A percentile compares a stretch with the other conserved stretches of the same genome.
Evolutionary conservation across 2,888 invertebrate genomes (phyloP).

Genomic region (Dasypolia templi): DNA sequence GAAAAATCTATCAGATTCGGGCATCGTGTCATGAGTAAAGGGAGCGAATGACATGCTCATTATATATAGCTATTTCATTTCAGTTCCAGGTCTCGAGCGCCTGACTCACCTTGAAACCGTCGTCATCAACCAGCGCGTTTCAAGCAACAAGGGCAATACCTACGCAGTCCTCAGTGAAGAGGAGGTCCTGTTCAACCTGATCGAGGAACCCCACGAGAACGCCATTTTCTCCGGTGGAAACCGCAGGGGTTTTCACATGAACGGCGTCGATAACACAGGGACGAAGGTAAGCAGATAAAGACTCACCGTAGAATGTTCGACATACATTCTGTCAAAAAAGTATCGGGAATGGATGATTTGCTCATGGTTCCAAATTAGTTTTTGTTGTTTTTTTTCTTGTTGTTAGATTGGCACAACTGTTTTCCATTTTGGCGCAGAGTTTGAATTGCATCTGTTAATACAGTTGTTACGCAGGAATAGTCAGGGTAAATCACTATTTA

Average conservation of each 20-base stretch:
- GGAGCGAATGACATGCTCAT: too few species aligned
- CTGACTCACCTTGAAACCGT: constrained; percentile 16
- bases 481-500: too few species aligned
- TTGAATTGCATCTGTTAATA: too few species aligned
- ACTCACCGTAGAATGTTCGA: not conserved
- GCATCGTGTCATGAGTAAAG: not conserved
- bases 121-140: constrained; percentile 32
- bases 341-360: too few species aligned
- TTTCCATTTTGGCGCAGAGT: too few species aligned
- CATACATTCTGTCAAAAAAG: too few species aligned
- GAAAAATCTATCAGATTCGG: not conserved
- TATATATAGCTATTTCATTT: not conserved
- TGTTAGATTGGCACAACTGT: too few species aligned
- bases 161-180: constrained; percentile 19
- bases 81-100: constrained; percentile 34
- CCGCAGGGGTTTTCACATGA: constrained; percentile 32
- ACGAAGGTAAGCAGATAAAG: constrained; percentile 8
- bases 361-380: too few species aligned
- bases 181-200: constrained; percentile 23
- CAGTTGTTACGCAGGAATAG: too few species aligned
- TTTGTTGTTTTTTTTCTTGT: too few species aligned
- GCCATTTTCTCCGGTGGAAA: constrained; percentile 28
- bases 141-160: constrained; percentile 27
- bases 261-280: constrained; percentile 33
- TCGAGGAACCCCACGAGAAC: constrained; percentile 13